Evolutionary conservation across 2,113 vertebrate genomes (phyloP).

Genomic region (Alectura lathami): DNA sequence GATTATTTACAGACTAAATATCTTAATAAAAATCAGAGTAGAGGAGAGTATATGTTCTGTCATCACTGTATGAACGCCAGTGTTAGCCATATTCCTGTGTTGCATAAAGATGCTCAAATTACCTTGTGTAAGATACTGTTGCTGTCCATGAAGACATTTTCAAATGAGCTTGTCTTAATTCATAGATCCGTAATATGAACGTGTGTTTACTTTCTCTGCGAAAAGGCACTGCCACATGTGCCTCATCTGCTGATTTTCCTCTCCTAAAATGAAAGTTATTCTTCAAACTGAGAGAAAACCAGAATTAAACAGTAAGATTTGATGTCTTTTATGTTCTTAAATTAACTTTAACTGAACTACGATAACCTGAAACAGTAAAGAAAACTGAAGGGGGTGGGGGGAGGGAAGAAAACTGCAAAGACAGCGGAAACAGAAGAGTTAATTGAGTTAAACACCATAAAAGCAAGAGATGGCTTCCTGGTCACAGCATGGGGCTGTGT

Average conservation of each 20-base stretch:
- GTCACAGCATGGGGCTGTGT: not conserved
- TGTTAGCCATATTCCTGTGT: not conserved
- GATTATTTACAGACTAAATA: not conserved
- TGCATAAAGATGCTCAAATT: not conserved
- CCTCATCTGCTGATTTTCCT: not conserved
- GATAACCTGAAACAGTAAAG: not conserved
- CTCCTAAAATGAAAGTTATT: not conserved
- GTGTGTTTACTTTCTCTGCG: not conserved
- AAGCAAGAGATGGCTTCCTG: not conserved
- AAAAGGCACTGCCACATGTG: not conserved
- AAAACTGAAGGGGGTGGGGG: not conserved
- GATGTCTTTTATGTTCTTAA: not conserved
- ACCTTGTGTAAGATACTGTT: not conserved
- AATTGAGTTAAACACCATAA: not conserved
- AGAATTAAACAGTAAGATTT: not conserved
- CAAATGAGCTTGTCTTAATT: not conserved
- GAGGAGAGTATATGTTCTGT: not conserved
- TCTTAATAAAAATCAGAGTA: not conserved
- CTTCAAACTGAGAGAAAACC: conserved; percentile 15
- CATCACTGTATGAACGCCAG: not conserved
- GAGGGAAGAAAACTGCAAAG: not conserved
- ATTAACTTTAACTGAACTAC: not conserved
- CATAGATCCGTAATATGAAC: not conserved
- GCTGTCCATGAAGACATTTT: not conserved
- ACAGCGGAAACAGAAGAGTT: not conserved